phyloP scores from a whole-genome alignment of 92 coral and sea anemone genomes.

The Porites rus region DNA sequence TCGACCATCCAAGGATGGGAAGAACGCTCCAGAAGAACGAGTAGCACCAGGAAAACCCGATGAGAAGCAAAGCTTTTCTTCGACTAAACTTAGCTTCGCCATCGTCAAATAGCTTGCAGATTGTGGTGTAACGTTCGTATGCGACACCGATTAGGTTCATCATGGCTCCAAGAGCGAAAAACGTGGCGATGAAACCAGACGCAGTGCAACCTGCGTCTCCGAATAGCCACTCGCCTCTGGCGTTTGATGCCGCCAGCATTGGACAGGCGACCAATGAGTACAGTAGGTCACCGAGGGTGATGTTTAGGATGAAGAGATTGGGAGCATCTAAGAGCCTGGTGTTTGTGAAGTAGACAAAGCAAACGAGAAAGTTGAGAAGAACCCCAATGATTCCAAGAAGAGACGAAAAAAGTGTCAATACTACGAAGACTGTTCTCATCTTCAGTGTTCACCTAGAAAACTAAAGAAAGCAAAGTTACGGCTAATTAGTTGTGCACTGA shows the following conservation, averaged over 20 bases:
- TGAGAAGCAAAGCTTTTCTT: constrained; percentile 11
- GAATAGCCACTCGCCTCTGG: constrained; percentile 38
- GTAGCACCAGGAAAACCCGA: constrained; percentile 15
- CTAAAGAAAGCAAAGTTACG: not conserved
- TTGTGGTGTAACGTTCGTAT: constrained; percentile 44
- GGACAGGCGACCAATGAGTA: constrained; percentile 22
- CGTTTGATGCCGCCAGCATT: constrained; percentile 3
- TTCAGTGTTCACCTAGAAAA: not conserved
- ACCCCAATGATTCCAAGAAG: constrained; percentile 9
- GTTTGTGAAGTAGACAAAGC: not conserved
- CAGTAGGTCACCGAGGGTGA: constrained; percentile 20
- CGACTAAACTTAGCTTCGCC: constrained; percentile 25
- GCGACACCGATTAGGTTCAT: constrained; percentile 28
- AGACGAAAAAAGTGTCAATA: constrained; percentile 8
- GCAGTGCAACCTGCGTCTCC: constrained; percentile 34
- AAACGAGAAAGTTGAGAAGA: constrained; percentile 22
- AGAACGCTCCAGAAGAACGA: constrained; percentile 38
- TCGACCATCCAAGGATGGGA: constrained; percentile 51
- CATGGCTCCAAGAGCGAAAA: constrained; percentile 34
- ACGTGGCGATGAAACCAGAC: constrained; percentile 27
- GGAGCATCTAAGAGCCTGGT: constrained; percentile 20
- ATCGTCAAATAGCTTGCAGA: constrained; percentile 13
- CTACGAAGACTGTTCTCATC: not conserved
- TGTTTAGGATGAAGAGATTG: constrained; percentile 23
- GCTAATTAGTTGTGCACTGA: too few relatives aligned